These are phyloP conservation scores for Melanargia galathea DNA, from an alignment of 2,888 invertebrate species.

Conservation along the genomic window DNA sequence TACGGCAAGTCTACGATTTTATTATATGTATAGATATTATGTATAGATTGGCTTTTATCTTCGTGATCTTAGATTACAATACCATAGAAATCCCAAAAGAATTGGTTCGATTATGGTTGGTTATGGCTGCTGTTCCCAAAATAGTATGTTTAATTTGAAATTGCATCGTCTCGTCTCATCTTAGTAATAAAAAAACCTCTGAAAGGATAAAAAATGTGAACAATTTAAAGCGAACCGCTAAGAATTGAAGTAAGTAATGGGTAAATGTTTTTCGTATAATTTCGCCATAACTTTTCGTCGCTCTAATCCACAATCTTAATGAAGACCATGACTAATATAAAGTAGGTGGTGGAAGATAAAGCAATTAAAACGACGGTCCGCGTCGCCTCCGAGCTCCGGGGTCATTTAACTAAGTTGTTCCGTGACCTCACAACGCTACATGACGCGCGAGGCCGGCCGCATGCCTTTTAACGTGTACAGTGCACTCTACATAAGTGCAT, in stretches of 20 bases:
- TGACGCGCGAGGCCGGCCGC: slow-evolving; percentile 30
- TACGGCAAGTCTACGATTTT: no score
- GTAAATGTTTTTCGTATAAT: slow-evolving; percentile 1
- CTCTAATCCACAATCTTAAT: slow-evolving; percentile 12
- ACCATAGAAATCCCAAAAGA: no score
- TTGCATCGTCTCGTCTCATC: neutral
- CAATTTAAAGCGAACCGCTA: neutral
- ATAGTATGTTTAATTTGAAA: neutral
- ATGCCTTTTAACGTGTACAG: slow-evolving; percentile 13
- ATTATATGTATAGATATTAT: no score
- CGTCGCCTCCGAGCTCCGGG: slow-evolving; percentile 17
- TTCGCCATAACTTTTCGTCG: slow-evolving; percentile 1
- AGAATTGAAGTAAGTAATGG: neutral
- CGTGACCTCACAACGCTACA: slow-evolving; percentile 32
- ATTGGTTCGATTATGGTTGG: no score
- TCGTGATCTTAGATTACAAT: no score
- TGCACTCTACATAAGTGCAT: neutral
- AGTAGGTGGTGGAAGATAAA: slow-evolving; percentile 13
- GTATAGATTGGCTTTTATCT: no score
- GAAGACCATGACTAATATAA: slow-evolving; percentile 7
- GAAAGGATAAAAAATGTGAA: neutral
- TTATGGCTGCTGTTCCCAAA: no score
- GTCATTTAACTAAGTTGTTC: slow-evolving; percentile 29
- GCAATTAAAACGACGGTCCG: slow-evolving; percentile 3
- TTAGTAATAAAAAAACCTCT: neutral